phyloP scores from a whole-genome alignment of 2,888 invertebrate genomes.

The Mythimna ferrago region DNA sequence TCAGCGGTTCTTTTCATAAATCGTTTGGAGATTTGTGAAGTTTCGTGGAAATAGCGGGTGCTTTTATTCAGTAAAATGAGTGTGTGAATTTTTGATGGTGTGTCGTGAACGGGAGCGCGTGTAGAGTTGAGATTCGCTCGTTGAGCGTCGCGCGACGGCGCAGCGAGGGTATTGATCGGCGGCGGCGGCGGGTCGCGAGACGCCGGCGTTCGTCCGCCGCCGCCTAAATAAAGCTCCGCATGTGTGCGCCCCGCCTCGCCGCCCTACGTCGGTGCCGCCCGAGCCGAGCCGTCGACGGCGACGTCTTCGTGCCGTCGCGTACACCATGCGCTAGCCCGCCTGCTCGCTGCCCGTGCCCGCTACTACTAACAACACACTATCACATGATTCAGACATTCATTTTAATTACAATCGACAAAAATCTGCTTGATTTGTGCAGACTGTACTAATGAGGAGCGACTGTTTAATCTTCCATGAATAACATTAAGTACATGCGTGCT shows the following conservation, averaged over 20 bases:
- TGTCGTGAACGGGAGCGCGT: slow-evolving; percentile 84
- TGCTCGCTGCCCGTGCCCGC: slow-evolving; percentile 55
- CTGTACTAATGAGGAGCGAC: neutral
- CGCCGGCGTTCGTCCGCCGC: slow-evolving; percentile 88
- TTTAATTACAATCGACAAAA: slow-evolving; percentile 15
- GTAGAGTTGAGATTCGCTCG: slow-evolving; percentile 86
- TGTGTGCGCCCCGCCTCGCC: slow-evolving; percentile 83
- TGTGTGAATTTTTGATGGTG: slow-evolving; percentile 90
- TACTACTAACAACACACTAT: slow-evolving; percentile 55
- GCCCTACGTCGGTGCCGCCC: slow-evolving; percentile 80
- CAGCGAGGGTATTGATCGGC: slow-evolving; percentile 89
- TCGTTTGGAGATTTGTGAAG: slow-evolving; percentile 63
- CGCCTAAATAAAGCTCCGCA: slow-evolving; percentile 90
- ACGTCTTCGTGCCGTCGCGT: slow-evolving; percentile 65
- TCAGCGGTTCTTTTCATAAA: slow-evolving; percentile 45
- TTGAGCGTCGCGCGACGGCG: slow-evolving; percentile 87
- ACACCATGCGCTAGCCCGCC: slow-evolving; percentile 63
- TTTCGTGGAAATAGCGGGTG: slow-evolving; percentile 59
- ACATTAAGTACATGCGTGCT: neutral
- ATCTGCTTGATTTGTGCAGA: slow-evolving; percentile 1
- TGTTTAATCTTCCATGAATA: slow-evolving; percentile 1
- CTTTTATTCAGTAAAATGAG: slow-evolving; percentile 85
- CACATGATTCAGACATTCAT: slow-evolving; percentile 50
- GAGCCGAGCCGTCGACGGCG: slow-evolving; percentile 54
- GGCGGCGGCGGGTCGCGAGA: slow-evolving; percentile 85